These are phyloP conservation scores for Styela plicata DNA, from an alignment of 23 tunicate genomes.

Conservation along the genomic window DNA sequence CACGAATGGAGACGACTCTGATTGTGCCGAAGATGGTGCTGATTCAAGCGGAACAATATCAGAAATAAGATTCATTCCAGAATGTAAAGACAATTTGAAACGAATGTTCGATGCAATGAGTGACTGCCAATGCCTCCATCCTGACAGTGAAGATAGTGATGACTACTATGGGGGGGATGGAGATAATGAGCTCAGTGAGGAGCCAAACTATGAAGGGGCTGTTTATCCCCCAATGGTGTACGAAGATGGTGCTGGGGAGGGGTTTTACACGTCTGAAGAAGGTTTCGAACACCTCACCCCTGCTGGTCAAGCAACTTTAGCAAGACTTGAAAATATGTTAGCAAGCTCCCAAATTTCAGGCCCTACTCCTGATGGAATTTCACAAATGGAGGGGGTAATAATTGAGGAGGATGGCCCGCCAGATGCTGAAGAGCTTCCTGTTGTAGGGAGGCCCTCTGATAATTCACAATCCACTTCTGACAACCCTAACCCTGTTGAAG, in stretches of 20 bases:
- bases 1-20: constrained; percentile 25
- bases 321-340: constrained; percentile 65
- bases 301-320: constrained; percentile 72
- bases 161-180: constrained; percentile 45
- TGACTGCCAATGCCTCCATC: constrained; percentile 85
- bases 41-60: constrained; percentile 33
- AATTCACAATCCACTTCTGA: constrained; percentile 1
- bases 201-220: background rate
- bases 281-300: constrained; percentile 64
- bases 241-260: constrained; percentile 78
- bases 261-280: constrained; percentile 66
- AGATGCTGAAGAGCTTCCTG: background rate
- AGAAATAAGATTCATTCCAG: constrained; percentile 69
- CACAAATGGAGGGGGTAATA: constrained; percentile 17
- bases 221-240: background rate
- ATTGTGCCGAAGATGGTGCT: constrained; percentile 17
- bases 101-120: constrained; percentile 80
- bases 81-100: constrained; percentile 48
- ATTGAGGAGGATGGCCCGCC: constrained; percentile 17
- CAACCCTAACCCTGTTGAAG: constrained; percentile 15
- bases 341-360: constrained; percentile 8
- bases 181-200: constrained; percentile 28
- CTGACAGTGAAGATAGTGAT: constrained; percentile 75
- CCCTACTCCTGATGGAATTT: background rate
- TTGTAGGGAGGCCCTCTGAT: constrained; percentile 16